phyloP scores from a whole-genome alignment of 2,113 vertebrate genomes.

The Chionodraco myersi region DNA sequence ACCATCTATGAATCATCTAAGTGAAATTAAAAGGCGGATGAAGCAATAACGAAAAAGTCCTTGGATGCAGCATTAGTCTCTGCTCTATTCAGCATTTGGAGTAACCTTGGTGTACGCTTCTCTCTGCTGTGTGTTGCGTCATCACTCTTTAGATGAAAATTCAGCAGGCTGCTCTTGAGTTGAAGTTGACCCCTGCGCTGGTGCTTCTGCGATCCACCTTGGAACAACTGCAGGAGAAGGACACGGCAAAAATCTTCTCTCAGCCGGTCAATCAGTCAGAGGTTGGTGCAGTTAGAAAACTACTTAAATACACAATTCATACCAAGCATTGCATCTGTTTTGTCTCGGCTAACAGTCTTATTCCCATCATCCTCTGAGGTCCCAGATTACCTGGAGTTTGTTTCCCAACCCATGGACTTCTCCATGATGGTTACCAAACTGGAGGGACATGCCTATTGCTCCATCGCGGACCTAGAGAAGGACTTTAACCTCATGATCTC shows the following conservation, averaged over 20 bases:
- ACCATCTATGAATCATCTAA: not conserved
- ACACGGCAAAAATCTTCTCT: slow-evolving; percentile 92
- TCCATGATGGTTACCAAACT: slow-evolving; percentile 96
- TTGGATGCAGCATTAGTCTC: not conserved
- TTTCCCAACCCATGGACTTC: slow-evolving; percentile 99
- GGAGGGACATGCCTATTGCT: slow-evolving; percentile 93
- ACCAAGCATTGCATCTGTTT: not conserved
- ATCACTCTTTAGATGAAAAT: slow-evolving; percentile 87
- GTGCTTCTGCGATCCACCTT: slow-evolving; percentile 92
- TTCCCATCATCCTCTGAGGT: slow-evolving; percentile 85
- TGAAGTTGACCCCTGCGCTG: slow-evolving; percentile 92
- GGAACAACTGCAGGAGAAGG: slow-evolving; percentile 96
- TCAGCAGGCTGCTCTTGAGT: slow-evolving; percentile 93
- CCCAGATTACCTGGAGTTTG: slow-evolving; percentile 99
- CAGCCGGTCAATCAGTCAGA: slow-evolving; percentile 93
- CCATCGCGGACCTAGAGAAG: slow-evolving; percentile 92
- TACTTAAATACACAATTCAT: not conserved
- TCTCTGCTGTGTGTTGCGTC: slow-evolving; percentile 12
- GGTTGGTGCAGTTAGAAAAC: slow-evolving; percentile 82
- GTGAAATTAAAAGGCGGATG: not conserved
- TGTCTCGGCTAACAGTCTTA: slow-evolving; percentile 39
- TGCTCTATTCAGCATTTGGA: not conserved
- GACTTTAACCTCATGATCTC: slow-evolving; percentile 98
- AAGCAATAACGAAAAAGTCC: not conserved
- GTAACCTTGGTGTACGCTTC: slow-evolving; percentile 17